Evolutionary conservation across 2,113 vertebrate genomes (phyloP).

Genomic region (Labrus mixtus): DNA sequence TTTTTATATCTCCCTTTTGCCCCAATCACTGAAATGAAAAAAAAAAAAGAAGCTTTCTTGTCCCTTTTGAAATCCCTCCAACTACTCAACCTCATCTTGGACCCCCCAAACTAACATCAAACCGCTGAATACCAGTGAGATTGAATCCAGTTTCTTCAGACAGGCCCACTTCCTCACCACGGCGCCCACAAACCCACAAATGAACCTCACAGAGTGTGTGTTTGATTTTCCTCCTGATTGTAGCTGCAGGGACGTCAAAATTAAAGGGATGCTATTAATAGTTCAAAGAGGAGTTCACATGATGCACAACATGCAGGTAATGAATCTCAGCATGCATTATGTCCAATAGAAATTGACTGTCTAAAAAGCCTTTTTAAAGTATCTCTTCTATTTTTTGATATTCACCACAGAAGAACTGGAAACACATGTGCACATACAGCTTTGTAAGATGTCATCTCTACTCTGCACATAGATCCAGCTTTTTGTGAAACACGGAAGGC

Average conservation of each 20-base stretch:
- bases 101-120: slow-evolving; percentile 33
- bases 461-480: slow-evolving; percentile 3
- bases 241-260: slow-evolving; percentile 48
- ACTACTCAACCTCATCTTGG: slow-evolving; percentile 39
- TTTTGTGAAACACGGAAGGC: slow-evolving; percentile 36
- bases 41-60: slow-evolving; percentile 27
- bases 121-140: slow-evolving; percentile 70
- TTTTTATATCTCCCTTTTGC: slow-evolving; percentile 2
- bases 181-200: slow-evolving; percentile 65
- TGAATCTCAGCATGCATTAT: slow-evolving; percentile 19
- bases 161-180: slow-evolving; percentile 73
- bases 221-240: slow-evolving; percentile 47
- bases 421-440: slow-evolving; percentile 25
- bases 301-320: slow-evolving; percentile 48
- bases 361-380: neutral
- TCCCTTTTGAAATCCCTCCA: slow-evolving; percentile 28
- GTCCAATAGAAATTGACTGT: neutral
- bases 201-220: slow-evolving; percentile 29
- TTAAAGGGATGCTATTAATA: slow-evolving; percentile 59
- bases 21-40: slow-evolving; percentile 8
- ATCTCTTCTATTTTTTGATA: neutral
- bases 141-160: slow-evolving; percentile 66
- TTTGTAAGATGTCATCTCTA: slow-evolving; percentile 10
- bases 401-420: neutral
- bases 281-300: neutral